A percentile compares a stretch with the other conserved stretches of the same genome.
phyloP scores from a whole-genome alignment of 2,797 vertebrate genomes.

The Hydrophis major region DNA sequence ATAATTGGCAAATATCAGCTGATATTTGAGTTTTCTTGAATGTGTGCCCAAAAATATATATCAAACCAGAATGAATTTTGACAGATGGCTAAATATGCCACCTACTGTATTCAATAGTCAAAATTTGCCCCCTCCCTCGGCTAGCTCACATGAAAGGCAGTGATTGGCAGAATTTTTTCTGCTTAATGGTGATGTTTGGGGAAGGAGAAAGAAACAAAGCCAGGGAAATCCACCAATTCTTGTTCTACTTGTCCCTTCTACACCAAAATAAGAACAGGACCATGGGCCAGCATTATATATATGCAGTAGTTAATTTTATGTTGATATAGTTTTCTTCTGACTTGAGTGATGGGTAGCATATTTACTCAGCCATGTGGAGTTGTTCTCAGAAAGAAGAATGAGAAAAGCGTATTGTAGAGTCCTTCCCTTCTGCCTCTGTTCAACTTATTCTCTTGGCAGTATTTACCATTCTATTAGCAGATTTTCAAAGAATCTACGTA shows the following conservation, averaged over 20 bases:
- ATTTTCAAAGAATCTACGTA: conserved; percentile 56
- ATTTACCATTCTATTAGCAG: conserved; percentile 62
- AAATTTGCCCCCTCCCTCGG: background rate
- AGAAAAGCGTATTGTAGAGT: conserved; percentile 26
- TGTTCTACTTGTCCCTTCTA: background rate
- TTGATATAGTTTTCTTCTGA: background rate
- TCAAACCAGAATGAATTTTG: background rate
- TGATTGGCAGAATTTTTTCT: background rate
- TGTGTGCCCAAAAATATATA: background rate
- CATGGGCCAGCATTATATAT: background rate
- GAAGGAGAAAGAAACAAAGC: background rate
- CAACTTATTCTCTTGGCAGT: conserved; percentile 45
- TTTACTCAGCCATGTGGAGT: background rate
- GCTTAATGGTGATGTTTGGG: background rate
- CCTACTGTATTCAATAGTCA: background rate
- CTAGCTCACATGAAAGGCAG: background rate
- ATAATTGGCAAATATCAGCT: background rate
- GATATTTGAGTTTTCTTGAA: background rate
- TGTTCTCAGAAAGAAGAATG: background rate
- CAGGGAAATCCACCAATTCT: background rate
- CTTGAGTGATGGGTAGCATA: background rate
- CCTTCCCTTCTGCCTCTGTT: conserved; percentile 53
- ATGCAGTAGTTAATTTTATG: background rate
- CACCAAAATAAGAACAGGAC: background rate
- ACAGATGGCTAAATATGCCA: background rate